Evolutionary conservation across 2,888 invertebrate genomes (phyloP).

Genomic region (Eupithecia subumbrata): DNA sequence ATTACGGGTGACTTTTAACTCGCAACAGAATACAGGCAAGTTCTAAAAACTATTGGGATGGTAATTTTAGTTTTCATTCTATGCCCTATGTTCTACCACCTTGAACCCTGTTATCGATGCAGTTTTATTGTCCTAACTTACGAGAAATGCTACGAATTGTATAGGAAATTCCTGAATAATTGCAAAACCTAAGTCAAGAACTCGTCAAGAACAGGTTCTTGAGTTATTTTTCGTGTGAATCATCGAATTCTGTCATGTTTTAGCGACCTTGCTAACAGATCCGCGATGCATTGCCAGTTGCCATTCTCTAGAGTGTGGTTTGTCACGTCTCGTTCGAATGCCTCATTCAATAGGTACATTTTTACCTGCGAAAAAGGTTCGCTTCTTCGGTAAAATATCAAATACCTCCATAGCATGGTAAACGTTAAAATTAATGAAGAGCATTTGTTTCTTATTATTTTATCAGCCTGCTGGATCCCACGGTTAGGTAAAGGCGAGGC

Average conservation of each 20-base stretch:
- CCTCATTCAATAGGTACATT: slow-evolving; percentile 13
- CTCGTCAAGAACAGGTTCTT: slow-evolving; percentile 39
- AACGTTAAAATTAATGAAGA: background rate
- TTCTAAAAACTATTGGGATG: slow-evolving; percentile 15
- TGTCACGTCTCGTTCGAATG: slow-evolving; percentile 55
- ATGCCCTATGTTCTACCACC: background rate
- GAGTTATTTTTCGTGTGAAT: slow-evolving; percentile 38
- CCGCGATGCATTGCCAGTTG: slow-evolving; percentile 49
- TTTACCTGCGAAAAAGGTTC: no score
- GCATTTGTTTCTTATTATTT: background rate
- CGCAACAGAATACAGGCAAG: slow-evolving; percentile 33
- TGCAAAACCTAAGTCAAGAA: slow-evolving; percentile 22
- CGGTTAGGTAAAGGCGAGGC: background rate
- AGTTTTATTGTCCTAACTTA: background rate
- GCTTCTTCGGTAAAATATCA: no score
- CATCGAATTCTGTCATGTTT: slow-evolving; percentile 47
- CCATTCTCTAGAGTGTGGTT: slow-evolving; percentile 65
- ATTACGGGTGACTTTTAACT: slow-evolving; percentile 61
- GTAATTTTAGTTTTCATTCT: slow-evolving; percentile 6
- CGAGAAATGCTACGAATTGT: slow-evolving; percentile 10
- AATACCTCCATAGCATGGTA: background rate
- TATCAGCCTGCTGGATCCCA: background rate
- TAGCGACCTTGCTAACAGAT: slow-evolving; percentile 73
- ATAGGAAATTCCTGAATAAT: slow-evolving; percentile 14
- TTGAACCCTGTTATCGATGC: background rate